A percentile compares a stretch with the other conserved stretches of the same genome.
Conservation (phyloP, 2,797 vertebrate genomes). For the Fratercula arctica region DNA sequence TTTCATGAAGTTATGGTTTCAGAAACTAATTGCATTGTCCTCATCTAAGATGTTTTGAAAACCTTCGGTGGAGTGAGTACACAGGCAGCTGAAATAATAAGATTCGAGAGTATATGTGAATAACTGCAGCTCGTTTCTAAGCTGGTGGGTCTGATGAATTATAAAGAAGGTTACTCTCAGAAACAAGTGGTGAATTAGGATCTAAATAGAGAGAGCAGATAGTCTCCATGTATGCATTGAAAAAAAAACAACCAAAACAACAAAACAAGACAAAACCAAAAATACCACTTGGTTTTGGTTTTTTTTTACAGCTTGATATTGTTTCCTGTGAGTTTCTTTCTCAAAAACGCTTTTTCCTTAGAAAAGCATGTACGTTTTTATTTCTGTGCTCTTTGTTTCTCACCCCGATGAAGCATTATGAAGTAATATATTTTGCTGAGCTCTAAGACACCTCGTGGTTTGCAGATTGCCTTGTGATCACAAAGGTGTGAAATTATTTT, state of each 20-base stretch:
- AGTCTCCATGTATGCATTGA: neutral
- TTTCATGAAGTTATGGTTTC: neutral
- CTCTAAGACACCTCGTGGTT: neutral
- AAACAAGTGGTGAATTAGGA: neutral
- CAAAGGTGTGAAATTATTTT: constrained; percentile 45
- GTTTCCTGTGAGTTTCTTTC: neutral
- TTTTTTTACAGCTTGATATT: neutral
- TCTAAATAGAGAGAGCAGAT: neutral
- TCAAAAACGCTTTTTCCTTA: neutral
- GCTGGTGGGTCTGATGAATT: neutral
- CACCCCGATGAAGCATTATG: neutral
- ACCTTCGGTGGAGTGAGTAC: neutral
- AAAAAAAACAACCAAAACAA: neutral
- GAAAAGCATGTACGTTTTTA: neutral
- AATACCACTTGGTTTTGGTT: accelerated
- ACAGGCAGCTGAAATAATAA: neutral
- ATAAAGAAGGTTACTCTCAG: neutral
- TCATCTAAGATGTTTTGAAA: neutral
- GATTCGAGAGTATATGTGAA: neutral
- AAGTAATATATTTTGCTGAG: neutral
- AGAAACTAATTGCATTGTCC: neutral
- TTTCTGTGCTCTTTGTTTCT: neutral
- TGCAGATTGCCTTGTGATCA: neutral
- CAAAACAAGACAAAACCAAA: neutral
- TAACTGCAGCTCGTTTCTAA: neutral